Evolutionary conservation across 2,888 invertebrate genomes (phyloP), one percentile per base, ranked within the genome.

Genomic region (Synergus gifuensis): DNA sequence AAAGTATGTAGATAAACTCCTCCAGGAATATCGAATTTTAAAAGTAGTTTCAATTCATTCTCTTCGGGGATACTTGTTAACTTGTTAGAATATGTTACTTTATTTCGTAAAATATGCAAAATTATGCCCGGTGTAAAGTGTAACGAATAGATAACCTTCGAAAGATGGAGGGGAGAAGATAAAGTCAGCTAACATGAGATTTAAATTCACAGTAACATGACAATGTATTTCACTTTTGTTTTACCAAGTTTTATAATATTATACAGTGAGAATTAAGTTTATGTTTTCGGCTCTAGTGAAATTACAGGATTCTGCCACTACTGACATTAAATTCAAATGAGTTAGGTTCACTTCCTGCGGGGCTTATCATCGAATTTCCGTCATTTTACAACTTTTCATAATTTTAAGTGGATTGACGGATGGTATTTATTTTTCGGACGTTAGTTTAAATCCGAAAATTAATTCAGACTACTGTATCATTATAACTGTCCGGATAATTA

Each of bases 281-380:
- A 49, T 73, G 18, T 36, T 49, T 73, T 58, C 36, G 73, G 36
- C n/a, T 54, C 16, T 73, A 44, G 62, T 22, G 14, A 28, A 62
- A 62, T 0, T 28, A 62, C 28, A 62, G 62, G 62, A 22, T 62
- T 62, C 62, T 67, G 73, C 36, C 73, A 73, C 54, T 73, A 73
- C 54, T 73, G 54, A 28, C 40, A 73, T 58, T 73, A 73, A 73
- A 73, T 73, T 73, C 40, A 73, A 73, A 73, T 73, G 73, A 73
- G 73, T 54, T 73, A 40, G 73, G 54, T n/a, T 12, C 58, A 58
- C 73, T 73, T 73, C 73, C 73, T 73, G 36, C 67, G 4, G 54
- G 28, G 28, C 46, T 66, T 73, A 54, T 36, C 73, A 54, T 16
- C 36, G 18, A 73, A 73, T 73, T 54, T 73, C 73, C 73, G 73